phyloP scores from a whole-genome alignment of 2,113 vertebrate genomes.

The Pseudorectes ferrugineus region DNA sequence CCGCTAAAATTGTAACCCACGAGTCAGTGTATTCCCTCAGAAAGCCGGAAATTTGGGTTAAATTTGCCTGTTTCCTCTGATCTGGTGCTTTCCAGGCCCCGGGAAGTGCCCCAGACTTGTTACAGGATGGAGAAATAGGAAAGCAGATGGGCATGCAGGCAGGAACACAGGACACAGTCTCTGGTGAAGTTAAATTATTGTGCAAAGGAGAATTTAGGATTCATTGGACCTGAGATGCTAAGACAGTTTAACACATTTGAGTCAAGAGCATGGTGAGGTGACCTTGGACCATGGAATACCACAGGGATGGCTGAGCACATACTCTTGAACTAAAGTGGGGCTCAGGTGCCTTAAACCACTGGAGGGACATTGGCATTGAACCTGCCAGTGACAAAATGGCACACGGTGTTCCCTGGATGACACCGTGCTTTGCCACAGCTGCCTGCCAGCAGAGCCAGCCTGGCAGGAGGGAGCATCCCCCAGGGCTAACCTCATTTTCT shows the following conservation, averaged over 20 bases:
- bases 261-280: not conserved
- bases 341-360: not conserved
- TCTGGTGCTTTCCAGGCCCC: not conserved
- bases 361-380: not conserved
- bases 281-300: not conserved
- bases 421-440: fast-evolving
- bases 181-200: not conserved
- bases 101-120: not conserved
- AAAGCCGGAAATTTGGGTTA: not conserved
- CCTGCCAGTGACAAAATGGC: not conserved
- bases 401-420: not conserved
- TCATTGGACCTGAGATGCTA: not conserved
- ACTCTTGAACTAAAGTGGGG: not conserved
- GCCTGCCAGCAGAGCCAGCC: not conserved
- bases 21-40: not conserved
- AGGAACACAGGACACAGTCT: not conserved
- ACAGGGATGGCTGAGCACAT: fast-evolving
- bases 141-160: not conserved
- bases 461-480: not conserved
- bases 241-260: not conserved
- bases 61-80: not conserved
- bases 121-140: not conserved
- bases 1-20: not conserved
- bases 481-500: not conserved
- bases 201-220: not conserved